Evolutionary conservation across 1,140 invertebrate species (phyloP).

Genomic region (Bombus pyrosoma): DNA sequence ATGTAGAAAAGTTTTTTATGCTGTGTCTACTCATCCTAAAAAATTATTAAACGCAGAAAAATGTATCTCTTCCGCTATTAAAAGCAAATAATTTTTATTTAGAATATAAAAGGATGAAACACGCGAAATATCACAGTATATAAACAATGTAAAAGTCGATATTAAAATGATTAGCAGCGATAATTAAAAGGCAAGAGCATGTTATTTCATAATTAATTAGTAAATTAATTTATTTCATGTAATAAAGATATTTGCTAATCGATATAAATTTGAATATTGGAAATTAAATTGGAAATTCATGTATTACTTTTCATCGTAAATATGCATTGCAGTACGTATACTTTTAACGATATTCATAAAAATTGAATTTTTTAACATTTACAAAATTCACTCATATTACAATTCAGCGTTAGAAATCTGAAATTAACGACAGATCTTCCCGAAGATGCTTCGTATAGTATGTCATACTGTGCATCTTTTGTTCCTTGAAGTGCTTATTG

Average conservation of each 20-base stretch:
- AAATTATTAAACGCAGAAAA: neutral
- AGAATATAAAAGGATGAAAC: neutral
- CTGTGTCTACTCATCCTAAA: neutral
- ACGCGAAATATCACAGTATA: neutral
- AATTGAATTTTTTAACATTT: neutral
- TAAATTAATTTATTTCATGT: neutral
- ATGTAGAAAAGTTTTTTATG: conserved; percentile 22
- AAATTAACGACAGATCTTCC: too few species aligned
- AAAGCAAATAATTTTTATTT: neutral
- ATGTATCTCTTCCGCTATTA: neutral
- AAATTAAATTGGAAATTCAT: neutral
- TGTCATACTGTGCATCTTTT: conserved; percentile 1
- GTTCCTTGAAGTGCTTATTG: neutral
- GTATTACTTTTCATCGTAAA: neutral
- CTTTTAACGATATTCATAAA: neutral
- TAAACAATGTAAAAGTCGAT: too few species aligned
- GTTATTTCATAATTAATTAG: neutral
- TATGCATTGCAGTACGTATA: neutral
- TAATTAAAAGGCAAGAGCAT: neutral
- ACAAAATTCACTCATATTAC: too few species aligned
- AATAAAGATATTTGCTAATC: neutral
- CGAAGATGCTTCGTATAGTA: neutral
- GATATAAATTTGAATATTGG: neutral
- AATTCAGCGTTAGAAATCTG: too few species aligned
- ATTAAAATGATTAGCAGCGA: neutral